Evolutionary conservation across 2,888 invertebrate species (phyloP).

Genomic region (Yponomeuta cagnagella): DNA sequence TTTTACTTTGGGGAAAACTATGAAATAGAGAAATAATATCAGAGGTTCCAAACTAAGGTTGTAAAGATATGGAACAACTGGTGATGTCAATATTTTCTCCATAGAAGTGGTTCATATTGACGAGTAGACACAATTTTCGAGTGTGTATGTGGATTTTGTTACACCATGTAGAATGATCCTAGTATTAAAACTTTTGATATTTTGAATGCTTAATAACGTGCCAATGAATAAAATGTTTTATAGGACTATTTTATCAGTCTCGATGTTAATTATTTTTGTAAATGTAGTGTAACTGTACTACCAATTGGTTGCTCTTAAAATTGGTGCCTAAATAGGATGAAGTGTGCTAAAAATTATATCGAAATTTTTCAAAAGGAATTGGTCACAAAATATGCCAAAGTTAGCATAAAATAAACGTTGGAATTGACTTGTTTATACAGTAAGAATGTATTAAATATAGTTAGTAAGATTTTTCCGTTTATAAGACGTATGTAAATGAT

Average conservation of each 20-base stretch:
- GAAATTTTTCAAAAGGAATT: neutral
- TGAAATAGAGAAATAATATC: no score
- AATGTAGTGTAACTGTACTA: neutral
- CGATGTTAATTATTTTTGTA: neutral
- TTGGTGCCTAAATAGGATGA: neutral
- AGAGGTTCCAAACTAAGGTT: no score
- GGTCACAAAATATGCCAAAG: conserved; percentile 66
- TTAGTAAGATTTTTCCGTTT: conserved; percentile 7
- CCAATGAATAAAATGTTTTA: neutral
- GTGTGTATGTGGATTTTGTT: no score
- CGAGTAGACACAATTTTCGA: no score
- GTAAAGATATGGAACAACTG: no score
- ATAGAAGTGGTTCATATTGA: no score
- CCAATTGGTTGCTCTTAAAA: neutral
- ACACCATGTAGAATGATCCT: no score
- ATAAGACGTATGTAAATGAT: neutral
- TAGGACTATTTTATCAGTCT: neutral
- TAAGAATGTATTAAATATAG: conserved; percentile 8
- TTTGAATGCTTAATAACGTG: neutral
- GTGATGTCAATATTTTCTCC: no score
- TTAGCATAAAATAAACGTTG: conserved; percentile 29
- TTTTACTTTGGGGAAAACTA: no score
- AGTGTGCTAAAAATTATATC: neutral
- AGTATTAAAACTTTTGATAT: neutral
- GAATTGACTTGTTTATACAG: conserved; percentile 4